Evolutionary conservation across 2,888 invertebrate species (phyloP).

Genomic region (Drosophila tripunctata): DNA sequence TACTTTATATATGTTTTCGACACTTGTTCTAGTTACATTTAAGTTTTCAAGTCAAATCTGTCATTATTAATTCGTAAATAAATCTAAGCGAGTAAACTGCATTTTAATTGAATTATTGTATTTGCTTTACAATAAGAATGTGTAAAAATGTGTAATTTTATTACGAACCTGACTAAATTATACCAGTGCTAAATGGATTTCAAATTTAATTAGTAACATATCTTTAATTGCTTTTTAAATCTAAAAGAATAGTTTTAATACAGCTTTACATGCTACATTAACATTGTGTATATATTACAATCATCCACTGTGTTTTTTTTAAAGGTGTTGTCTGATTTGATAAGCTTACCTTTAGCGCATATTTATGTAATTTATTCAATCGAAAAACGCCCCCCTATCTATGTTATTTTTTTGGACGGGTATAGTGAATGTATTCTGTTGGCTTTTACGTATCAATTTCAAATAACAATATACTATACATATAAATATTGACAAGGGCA

Average conservation of each 20-base stretch:
- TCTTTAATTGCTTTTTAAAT: background rate
- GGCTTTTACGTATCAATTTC: constrained; percentile 59
- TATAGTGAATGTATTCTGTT: constrained; percentile 47
- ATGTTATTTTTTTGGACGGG: constrained; percentile 25
- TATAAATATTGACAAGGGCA: constrained; percentile 75
- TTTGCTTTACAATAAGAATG: background rate
- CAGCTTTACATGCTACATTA: no score
- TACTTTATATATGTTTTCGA: constrained; percentile 7
- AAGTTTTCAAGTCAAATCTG: constrained; percentile 1
- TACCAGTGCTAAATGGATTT: background rate
- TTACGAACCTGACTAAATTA: background rate
- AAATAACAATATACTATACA: constrained; percentile 67
- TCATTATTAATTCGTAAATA: background rate
- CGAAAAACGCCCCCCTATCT: constrained; percentile 12
- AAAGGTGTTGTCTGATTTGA: constrained; percentile 7
- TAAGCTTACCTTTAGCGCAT: constrained; percentile 1
- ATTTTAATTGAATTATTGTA: background rate
- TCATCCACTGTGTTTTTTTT: background rate
- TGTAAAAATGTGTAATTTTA: no score
- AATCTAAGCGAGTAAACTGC: background rate
- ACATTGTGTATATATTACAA: background rate
- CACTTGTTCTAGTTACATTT: constrained; percentile 15
- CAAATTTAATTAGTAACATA: background rate
- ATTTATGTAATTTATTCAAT: constrained; percentile 29
- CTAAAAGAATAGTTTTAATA: no score